A percentile compares a stretch with the other conserved stretches of the same genome.
phyloP scores from a whole-genome alignment of 2,797 vertebrate species.

The Phrynocephalus vlangalii region DNA sequence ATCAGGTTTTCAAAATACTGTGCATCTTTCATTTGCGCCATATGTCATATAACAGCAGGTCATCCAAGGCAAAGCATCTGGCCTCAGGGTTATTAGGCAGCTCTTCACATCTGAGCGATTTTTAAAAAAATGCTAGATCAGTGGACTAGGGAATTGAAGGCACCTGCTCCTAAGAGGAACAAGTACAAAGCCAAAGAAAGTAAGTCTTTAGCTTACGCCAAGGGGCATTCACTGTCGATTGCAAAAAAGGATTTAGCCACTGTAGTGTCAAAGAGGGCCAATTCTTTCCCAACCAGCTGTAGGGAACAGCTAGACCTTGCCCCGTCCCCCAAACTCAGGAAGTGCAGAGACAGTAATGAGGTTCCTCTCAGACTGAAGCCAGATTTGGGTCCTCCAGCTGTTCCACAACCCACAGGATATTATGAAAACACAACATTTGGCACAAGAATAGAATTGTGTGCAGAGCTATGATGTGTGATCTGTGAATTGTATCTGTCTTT shows the following conservation, averaged over 20 bases:
- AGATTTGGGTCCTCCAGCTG: neutral
- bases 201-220: neutral
- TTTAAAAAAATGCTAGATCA: neutral
- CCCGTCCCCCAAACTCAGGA: neutral
- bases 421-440: neutral
- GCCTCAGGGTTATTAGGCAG: neutral
- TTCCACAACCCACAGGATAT: neutral
- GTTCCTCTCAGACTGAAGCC: neutral
- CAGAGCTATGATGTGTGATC: neutral
- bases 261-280: neutral
- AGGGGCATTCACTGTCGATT: neutral
- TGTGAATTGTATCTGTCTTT: too few species aligned
- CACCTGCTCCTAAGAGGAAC: neutral
- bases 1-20: neutral
- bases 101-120: neutral
- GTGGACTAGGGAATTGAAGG: neutral
- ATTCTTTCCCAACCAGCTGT: neutral
- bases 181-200: neutral
- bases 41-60: neutral
- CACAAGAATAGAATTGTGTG: neutral
- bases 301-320: neutral
- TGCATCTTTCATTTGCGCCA: neutral
- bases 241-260: neutral
- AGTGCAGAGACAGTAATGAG: neutral
- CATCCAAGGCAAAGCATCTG: neutral